These are phyloP conservation scores for Perognathus longimembris DNA, from an alignment of 2,113 vertebrate species.

Conservation along the genomic window DNA sequence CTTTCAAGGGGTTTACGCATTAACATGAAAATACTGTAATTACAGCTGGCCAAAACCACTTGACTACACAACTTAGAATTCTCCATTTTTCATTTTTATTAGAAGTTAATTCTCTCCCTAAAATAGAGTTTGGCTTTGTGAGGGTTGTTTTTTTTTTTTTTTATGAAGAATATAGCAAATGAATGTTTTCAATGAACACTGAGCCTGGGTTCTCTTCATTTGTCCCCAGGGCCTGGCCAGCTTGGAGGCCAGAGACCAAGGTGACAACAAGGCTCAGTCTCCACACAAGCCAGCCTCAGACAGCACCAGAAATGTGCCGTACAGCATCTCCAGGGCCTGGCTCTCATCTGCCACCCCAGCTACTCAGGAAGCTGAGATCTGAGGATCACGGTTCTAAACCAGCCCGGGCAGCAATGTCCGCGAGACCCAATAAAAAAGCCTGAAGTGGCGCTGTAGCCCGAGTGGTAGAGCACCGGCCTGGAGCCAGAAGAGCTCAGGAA, in stretches of 20 bases:
- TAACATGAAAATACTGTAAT: conserved; percentile 84
- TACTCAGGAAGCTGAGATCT: no score
- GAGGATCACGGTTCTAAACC: no score
- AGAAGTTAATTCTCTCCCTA: conserved; percentile 69
- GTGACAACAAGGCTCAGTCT: fast-evolving
- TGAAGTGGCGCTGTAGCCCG: no score
- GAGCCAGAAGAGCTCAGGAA: no score
- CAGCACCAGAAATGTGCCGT: not conserved
- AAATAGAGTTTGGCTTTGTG: conserved; percentile 25
- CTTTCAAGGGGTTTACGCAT: conserved; percentile 81
- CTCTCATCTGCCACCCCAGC: no score
- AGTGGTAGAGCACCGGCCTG: no score
- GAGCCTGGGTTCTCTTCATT: not conserved
- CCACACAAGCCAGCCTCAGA: not conserved
- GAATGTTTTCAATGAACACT: not conserved
- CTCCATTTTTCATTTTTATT: conserved; percentile 75
- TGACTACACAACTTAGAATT: conserved; percentile 77
- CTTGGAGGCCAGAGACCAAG: fast-evolving
- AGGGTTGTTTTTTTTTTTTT: not conserved
- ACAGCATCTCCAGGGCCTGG: no score
- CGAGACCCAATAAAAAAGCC: no score
- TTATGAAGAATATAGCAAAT: conserved; percentile 14
- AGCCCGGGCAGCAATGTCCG: no score
- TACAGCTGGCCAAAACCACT: conserved; percentile 78
- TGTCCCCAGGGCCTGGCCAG: no score